Evolutionary conservation across 2,888 invertebrate genomes (phyloP), one percentile per base, ranked within the genome.

Genomic region (Esperia sulphurella): DNA sequence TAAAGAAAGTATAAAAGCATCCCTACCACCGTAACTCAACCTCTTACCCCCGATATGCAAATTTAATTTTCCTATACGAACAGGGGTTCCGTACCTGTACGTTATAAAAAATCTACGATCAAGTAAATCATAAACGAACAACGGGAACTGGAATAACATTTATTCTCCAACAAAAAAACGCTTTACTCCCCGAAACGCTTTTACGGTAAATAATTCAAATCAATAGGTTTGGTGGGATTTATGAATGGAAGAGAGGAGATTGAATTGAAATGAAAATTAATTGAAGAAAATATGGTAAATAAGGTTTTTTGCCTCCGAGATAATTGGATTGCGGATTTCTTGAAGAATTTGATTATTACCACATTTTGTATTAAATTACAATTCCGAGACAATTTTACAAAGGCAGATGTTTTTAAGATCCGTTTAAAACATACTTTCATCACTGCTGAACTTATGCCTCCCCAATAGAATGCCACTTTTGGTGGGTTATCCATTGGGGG

Each of bases 1-100:
- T n/a, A 41, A 41, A 28, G n/a, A 41, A 46, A 29, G 41, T 33
- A 35, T 33, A 41, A 21, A 21, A 33, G 28, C 29, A 21, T 6
- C 39, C 31, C 37, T n/a, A 10, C 33, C 29, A 40, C 30, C 41
- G 37, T 39, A 45, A 38, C 40, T 46, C 54, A 51, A 53, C 61
- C 63, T 60, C 55, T 58, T 39, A 54, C 39, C 39, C 39, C 46
- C 46, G 51, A 41, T 64, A 71, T 69, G 70, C 64, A 72, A 73
- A 72, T 73, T 71, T 66, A 67, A 71, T 73, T 70, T 71, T 62
- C 58, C 53, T 58, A 61, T 62, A 64, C 65, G 52, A 58, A 56
- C 55, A 57, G 21, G 10, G 39, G 39, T 39, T 39, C 39, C 9
- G 13, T 39, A 39, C 39, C 53, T 51, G 46, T 42, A 53, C 46